phyloP scores from a whole-genome alignment of 92 coral and sea anemone species.

The Epizoanthus scotinus region DNA sequence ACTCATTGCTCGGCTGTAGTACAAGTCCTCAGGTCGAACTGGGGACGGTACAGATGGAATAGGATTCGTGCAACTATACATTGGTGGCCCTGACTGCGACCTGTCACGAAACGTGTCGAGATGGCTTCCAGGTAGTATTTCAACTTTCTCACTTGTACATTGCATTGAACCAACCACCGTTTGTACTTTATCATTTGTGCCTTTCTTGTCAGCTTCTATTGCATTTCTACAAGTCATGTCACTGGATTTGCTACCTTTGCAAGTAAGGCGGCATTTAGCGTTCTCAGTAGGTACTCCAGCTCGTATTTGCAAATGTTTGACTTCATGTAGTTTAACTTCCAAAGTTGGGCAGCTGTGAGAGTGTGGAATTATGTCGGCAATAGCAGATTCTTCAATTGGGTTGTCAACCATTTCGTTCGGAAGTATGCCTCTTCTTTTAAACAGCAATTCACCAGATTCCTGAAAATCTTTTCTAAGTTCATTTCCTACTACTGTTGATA shows the following conservation, averaged over 20 bases:
- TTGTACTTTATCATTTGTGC: background rate
- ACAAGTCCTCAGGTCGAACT: constrained; percentile 13
- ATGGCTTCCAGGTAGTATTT: background rate
- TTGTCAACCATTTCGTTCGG: background rate
- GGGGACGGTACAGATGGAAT: constrained; percentile 14
- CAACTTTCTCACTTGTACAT: background rate
- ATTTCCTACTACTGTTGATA: background rate
- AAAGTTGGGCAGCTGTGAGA: background rate
- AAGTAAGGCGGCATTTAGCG: background rate
- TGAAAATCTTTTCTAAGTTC: background rate
- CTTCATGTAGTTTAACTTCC: background rate
- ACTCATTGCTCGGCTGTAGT: constrained; percentile 15
- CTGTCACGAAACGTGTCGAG: background rate
- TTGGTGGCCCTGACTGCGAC: background rate
- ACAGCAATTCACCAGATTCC: background rate
- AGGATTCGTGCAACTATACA: background rate
- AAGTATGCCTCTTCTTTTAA: background rate
- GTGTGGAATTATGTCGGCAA: background rate
- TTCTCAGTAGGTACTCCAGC: background rate
- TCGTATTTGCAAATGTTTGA: background rate
- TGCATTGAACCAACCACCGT: background rate
- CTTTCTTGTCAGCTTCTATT: background rate
- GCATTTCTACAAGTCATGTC: background rate
- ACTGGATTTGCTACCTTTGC: background rate
- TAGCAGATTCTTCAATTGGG: background rate